These are phyloP conservation scores for Timandra comae DNA, from an alignment of 2,888 invertebrate species.

Conservation along the genomic window DNA sequence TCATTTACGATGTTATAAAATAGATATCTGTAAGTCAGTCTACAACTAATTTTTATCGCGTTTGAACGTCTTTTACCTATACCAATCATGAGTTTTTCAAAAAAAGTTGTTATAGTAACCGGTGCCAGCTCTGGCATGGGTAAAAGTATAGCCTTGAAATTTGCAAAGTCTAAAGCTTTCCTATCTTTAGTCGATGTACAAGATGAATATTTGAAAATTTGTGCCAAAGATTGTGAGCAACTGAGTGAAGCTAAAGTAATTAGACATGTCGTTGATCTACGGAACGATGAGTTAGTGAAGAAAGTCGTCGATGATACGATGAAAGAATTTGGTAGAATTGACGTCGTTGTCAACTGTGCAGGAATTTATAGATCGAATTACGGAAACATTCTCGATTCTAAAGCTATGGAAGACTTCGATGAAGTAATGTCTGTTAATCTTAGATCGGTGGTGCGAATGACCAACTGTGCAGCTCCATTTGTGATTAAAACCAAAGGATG, in stretches of 20 bases:
- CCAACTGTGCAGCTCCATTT: constrained; percentile 23
- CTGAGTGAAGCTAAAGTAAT: constrained; percentile 31
- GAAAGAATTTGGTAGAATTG: constrained; percentile 29
- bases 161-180: constrained; percentile 37
- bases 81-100: constrained; percentile 31
- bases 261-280: constrained; percentile 27
- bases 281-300: constrained; percentile 27
- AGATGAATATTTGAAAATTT: constrained; percentile 2
- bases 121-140: constrained; percentile 41
- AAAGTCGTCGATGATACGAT: constrained; percentile 28
- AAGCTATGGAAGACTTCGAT: constrained; percentile 31
- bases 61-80: background rate
- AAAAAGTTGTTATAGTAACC: constrained; percentile 39
- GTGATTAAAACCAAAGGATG: constrained; percentile 33
- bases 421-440: constrained; percentile 32
- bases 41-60: background rate
- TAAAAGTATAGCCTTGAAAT: constrained; percentile 33
- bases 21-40: no score
- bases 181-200: constrained; percentile 34
- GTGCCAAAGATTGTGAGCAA: constrained; percentile 26
- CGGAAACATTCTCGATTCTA: constrained; percentile 22
- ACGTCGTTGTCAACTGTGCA: constrained; percentile 38
- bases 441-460: constrained; percentile 31
- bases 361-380: constrained; percentile 20
- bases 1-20: no score